Percentiles rank a stretch among this genome's conserved stretches.
These are phyloP conservation scores for Apamea sordens DNA, from an alignment of 2,888 invertebrate species.

Conservation along the genomic window DNA sequence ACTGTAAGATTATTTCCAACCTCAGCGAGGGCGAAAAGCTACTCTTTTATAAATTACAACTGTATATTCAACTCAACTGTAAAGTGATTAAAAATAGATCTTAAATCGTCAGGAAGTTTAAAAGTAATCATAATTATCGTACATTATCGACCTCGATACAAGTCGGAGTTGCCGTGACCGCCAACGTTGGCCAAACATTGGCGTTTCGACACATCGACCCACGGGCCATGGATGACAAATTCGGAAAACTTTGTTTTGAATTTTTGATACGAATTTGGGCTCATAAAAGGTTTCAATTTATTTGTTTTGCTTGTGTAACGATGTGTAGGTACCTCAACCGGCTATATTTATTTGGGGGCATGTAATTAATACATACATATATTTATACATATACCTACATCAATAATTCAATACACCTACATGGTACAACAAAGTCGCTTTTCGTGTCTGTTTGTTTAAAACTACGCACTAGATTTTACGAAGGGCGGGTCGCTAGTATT, in stretches of 20 bases:
- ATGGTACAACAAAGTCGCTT: neutral
- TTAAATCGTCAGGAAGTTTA: slow-evolving; percentile 30
- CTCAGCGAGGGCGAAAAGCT: neutral
- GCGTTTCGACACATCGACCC: slow-evolving; percentile 33
- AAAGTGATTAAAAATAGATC: slow-evolving; percentile 1
- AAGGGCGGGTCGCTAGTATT: too few relatives aligned
- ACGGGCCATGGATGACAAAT: slow-evolving; percentile 16
- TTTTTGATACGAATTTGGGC: slow-evolving; percentile 20
- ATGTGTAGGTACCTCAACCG: neutral
- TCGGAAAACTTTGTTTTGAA: slow-evolving; percentile 10
- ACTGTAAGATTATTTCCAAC: neutral
- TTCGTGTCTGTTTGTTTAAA: neutral
- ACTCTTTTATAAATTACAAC: neutral
- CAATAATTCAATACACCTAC: neutral
- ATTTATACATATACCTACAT: neutral
- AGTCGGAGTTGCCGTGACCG: slow-evolving; percentile 29
- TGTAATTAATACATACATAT: neutral
- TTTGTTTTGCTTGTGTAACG: slow-evolving; percentile 5
- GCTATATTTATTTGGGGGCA: neutral
- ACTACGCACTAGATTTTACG: neutral
- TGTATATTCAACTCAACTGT: neutral
- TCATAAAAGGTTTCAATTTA: neutral
- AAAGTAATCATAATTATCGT: slow-evolving; percentile 16
- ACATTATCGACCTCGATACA: slow-evolving; percentile 29
- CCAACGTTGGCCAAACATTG: slow-evolving; percentile 34